A percentile compares a stretch with the other conserved stretches of the same genome.
phyloP scores from a whole-genome alignment of 2,888 invertebrate species.

The Dendrolimus pini region DNA sequence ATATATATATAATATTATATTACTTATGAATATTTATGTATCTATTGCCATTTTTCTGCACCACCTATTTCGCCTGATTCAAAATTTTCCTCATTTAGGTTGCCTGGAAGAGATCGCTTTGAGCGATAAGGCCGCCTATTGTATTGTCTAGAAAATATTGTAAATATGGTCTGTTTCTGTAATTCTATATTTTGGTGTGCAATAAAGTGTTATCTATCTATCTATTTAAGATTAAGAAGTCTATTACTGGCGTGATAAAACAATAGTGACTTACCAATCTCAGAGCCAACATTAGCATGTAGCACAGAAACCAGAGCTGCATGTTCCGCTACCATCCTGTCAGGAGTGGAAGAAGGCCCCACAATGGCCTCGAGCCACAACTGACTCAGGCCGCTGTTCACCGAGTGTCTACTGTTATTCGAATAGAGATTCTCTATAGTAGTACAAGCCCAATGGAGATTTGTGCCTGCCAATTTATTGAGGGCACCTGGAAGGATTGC shows the following conservation, averaged over 20 bases:
- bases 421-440: slow-evolving; percentile 89
- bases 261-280: slow-evolving; percentile 81
- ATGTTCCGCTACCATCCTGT: slow-evolving; percentile 89
- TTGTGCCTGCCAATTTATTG: slow-evolving; percentile 91
- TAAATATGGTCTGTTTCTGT: too few species aligned
- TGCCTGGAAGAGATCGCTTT: too few species aligned
- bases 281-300: slow-evolving; percentile 93
- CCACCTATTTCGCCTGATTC: too few species aligned
- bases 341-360: slow-evolving; percentile 78
- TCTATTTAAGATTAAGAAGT: too few species aligned
- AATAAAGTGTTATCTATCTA: too few species aligned
- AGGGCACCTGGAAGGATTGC: slow-evolving; percentile 75
- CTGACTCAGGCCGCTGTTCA: slow-evolving; percentile 84
- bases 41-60: too few species aligned
- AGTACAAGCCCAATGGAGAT: slow-evolving; percentile 88
- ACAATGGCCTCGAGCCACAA: slow-evolving; percentile 85
- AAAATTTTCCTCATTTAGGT: too few species aligned
- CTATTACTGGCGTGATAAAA: background rate
- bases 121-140: too few species aligned
- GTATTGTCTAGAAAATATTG: too few species aligned
- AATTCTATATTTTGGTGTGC: too few species aligned
- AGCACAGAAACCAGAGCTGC: slow-evolving; percentile 88
- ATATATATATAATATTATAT: too few species aligned
- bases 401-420: slow-evolving; percentile 86
- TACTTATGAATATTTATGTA: too few species aligned